These are phyloP conservation scores for Heterodera carotae DNA, from an alignment of 1,140 invertebrate genomes.

Conservation along the genomic window DNA sequence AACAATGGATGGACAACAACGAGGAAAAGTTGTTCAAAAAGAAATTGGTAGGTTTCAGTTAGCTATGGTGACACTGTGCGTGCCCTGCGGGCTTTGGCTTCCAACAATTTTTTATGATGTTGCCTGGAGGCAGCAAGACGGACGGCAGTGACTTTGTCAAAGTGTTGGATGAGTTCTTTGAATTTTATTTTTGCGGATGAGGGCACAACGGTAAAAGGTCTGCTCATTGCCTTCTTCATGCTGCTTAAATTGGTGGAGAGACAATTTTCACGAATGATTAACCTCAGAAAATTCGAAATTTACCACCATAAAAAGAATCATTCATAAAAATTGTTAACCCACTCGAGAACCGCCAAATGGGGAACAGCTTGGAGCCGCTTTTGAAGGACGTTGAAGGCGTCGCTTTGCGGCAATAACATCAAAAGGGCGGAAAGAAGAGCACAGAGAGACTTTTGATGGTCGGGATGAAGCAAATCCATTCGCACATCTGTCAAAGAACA, in stretches of 20 bases:
- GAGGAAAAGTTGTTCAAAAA: neutral
- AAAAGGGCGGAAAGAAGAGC: constrained; percentile 89
- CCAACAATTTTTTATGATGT: constrained; percentile 32
- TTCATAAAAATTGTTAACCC: constrained; percentile 1
- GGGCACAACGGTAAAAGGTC: constrained; percentile 7
- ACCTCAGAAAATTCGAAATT: no score
- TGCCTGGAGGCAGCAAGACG: constrained; percentile 16
- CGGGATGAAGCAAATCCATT: constrained; percentile 82
- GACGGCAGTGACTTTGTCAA: constrained; percentile 68
- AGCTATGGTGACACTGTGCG: neutral
- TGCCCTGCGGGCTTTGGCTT: neutral
- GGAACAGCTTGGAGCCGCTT: constrained; percentile 75
- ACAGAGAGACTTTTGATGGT: constrained; percentile 78
- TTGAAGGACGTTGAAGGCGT: constrained; percentile 85
- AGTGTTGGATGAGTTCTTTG: constrained; percentile 72
- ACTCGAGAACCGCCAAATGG: constrained; percentile 41
- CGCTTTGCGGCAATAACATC: constrained; percentile 95
- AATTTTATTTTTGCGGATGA: constrained; percentile 70
- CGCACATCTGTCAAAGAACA: constrained; percentile 77
- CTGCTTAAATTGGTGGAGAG: constrained; percentile 42
- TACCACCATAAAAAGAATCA: no score
- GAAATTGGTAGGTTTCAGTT: neutral
- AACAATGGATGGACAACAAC: no score
- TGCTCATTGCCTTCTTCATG: constrained; percentile 32
- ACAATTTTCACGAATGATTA: no score